A percentile compares a stretch with the other conserved stretches of the same genome.
Evolutionary conservation across 53 echinoderm and acorn worm genomes (phyloP).

Genomic region (Apostichopus leukothele): DNA sequence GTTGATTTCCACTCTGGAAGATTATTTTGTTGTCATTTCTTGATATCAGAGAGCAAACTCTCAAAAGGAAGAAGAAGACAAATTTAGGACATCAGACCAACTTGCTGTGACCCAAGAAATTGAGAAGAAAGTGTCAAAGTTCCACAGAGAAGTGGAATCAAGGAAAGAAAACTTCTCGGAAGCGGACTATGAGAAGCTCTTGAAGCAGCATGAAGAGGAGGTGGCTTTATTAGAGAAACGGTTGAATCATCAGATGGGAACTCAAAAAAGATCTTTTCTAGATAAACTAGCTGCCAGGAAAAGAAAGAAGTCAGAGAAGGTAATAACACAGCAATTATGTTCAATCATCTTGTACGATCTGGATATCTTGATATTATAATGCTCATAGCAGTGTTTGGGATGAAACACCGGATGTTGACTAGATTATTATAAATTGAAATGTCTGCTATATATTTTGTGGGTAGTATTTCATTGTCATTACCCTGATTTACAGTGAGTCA

Average conservation of each 20-base stretch:
- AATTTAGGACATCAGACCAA: not conserved
- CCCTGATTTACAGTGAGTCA: no score
- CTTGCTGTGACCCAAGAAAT: constrained; percentile 40
- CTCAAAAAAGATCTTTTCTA: constrained; percentile 49
- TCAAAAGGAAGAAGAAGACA: not conserved
- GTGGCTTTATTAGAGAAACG: constrained; percentile 37
- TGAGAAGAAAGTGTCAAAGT: constrained; percentile 43
- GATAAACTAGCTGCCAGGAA: constrained; percentile 57
- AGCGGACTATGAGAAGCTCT: constrained; percentile 56
- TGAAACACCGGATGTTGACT: no score
- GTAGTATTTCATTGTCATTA: no score
- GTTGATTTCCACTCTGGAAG: no score
- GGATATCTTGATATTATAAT: no score
- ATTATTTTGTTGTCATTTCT: not conserved
- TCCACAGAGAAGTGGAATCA: constrained; percentile 58
- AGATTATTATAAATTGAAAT: no score
- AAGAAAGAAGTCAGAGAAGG: constrained; percentile 46
- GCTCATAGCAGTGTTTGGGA: no score
- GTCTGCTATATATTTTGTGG: no score
- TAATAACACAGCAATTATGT: not conserved
- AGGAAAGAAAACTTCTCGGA: constrained; percentile 55
- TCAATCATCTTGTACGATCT: no score
- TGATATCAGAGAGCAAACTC: not conserved
- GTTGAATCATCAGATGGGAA: constrained; percentile 35
- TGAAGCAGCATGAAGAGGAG: constrained; percentile 53